phyloP scores from a whole-genome alignment of 2,888 invertebrate genomes.

The Andricus quercusramuli region DNA sequence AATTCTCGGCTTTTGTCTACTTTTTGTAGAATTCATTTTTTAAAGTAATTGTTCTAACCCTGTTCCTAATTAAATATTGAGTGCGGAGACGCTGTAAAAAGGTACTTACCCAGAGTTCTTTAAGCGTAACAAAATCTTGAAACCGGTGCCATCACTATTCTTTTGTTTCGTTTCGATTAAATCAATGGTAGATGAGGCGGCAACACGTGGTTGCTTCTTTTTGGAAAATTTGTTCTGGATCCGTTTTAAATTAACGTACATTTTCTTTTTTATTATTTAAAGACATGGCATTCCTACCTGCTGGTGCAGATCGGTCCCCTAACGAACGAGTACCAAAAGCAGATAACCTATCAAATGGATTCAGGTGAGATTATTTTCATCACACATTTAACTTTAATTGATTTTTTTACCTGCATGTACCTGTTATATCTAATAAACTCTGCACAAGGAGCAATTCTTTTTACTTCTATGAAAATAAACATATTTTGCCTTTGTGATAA shows the following conservation, averaged over 20 bases:
- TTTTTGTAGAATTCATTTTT: background rate
- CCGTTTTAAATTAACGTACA: background rate
- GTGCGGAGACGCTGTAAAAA: background rate
- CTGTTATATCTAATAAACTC: background rate
- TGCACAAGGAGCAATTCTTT: no score
- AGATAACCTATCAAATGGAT: conserved; percentile 16
- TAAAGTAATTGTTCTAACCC: background rate
- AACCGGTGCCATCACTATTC: background rate
- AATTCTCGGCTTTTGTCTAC: background rate
- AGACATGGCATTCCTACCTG: background rate
- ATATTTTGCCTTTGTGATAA: no score
- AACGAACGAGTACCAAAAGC: background rate
- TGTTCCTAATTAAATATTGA: background rate
- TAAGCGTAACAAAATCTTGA: background rate
- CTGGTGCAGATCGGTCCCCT: background rate
- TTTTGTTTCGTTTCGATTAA: background rate
- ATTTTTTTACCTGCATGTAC: background rate
- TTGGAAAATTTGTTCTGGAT: background rate
- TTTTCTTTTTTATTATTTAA: conserved; percentile 7
- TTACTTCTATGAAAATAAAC: no score
- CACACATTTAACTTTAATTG: background rate
- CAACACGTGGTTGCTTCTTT: conserved; percentile 6
- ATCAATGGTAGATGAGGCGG: background rate
- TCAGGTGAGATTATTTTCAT: no score
- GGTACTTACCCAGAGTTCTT: background rate